Evolutionary conservation across 2,797 vertebrate species (phyloP).

Genomic region (Xenentodon cancila): DNA sequence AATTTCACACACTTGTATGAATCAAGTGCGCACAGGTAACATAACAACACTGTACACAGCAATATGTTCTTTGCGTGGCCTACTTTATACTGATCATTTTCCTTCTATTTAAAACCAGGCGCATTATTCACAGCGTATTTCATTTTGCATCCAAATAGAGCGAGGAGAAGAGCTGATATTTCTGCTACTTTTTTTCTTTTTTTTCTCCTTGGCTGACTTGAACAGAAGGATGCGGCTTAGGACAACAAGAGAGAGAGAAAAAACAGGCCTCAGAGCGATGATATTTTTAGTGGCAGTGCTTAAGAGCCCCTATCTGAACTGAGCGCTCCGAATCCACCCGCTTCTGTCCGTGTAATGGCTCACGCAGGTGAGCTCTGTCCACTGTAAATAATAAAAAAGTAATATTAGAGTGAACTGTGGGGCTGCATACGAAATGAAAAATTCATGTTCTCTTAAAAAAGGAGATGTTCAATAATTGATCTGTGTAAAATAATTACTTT

Average conservation of each 20-base stretch:
- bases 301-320: constrained; percentile 60
- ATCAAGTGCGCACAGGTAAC: constrained; percentile 14
- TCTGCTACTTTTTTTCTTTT: neutral
- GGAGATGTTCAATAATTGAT: constrained; percentile 50
- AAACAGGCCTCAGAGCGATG: constrained; percentile 57
- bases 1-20: constrained; percentile 24
- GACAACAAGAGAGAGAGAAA: constrained; percentile 39
- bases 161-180: neutral
- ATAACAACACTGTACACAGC: neutral
- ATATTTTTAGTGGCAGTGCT: constrained; percentile 71
- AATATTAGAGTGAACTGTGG: constrained; percentile 11
- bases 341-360: neutral
- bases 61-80: neutral
- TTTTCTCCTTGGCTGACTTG: constrained; percentile 26
- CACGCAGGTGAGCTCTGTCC: constrained; percentile 34
- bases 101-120: neutral
- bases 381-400: constrained; percentile 13
- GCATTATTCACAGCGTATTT: neutral
- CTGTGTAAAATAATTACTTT: constrained; percentile 12
- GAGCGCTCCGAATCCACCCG: constrained; percentile 32
- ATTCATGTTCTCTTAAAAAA: constrained; percentile 36
- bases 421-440: constrained; percentile 29
- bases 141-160: neutral
- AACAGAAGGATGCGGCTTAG: constrained; percentile 65
- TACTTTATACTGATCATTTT: neutral